Percentiles rank a stretch among this genome's conserved stretches.
Evolutionary conservation across 1,140 invertebrate genomes (phyloP).

Genomic region (Cydia amplana): DNA sequence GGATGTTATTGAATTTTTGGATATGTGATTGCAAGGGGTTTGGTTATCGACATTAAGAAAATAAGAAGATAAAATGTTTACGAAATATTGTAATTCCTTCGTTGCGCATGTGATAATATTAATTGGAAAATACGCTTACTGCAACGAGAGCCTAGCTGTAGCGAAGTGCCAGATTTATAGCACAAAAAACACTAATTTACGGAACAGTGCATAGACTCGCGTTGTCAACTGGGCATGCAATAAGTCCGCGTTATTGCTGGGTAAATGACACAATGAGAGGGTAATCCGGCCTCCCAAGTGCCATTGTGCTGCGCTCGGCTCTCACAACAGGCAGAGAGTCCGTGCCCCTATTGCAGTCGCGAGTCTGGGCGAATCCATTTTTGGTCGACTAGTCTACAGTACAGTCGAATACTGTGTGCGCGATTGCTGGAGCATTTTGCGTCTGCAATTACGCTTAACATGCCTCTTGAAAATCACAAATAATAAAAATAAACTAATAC

Average conservation of each 20-base stretch:
- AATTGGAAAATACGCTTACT: neutral
- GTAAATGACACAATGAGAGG: neutral
- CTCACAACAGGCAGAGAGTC: neutral
- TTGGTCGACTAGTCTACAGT: no score
- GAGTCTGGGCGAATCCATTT: no score
- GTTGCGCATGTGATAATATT: neutral
- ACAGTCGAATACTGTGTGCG: no score
- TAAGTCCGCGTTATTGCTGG: constrained; percentile 1
- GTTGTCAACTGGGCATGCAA: constrained; percentile 13
- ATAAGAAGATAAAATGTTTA: neutral
- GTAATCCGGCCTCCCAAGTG: constrained; percentile 9
- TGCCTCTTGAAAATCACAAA: no score
- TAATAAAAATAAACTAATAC: no score
- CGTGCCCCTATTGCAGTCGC: neutral
- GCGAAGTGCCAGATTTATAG: neutral
- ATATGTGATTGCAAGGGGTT: neutral
- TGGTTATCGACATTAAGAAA: neutral
- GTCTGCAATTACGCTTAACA: no score
- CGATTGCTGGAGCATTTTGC: no score
- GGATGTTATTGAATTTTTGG: constrained; percentile 11
- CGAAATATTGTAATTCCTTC: neutral
- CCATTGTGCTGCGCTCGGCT: neutral
- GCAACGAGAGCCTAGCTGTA: neutral
- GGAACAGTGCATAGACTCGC: neutral
- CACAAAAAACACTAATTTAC: neutral